Evolutionary conservation across 1,140 invertebrate genomes (phyloP).

Genomic region (Habropoda laboriosa): DNA sequence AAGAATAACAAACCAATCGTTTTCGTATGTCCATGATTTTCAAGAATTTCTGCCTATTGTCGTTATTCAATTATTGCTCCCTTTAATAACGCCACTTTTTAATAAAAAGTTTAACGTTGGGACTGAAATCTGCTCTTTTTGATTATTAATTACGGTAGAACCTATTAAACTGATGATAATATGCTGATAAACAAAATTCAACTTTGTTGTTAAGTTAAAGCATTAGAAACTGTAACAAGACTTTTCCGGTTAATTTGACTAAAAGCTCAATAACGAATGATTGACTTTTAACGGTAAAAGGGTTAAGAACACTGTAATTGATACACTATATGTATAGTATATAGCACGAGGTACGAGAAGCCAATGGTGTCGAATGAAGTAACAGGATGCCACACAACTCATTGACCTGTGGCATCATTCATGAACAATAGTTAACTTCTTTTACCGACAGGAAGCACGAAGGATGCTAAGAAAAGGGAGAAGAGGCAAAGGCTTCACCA

Average conservation of each 20-base stretch:
- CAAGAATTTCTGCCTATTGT: no score
- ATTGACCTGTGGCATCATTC: constrained; percentile 19
- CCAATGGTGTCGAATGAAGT: constrained; percentile 21
- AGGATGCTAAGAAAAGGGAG: constrained; percentile 43
- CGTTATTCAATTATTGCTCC: no score
- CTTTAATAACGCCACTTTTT: no score
- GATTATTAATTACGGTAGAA: no score
- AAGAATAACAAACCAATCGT: background rate
- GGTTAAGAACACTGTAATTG: background rate
- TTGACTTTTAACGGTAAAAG: background rate
- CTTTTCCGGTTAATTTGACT: background rate
- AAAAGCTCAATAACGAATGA: background rate
- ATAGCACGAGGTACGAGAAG: constrained; percentile 17
- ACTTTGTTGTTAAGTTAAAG: no score
- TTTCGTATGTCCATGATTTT: background rate
- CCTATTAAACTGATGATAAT: no score
- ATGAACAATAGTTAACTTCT: constrained; percentile 9
- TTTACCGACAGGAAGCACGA: constrained; percentile 40
- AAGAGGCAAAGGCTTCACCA: constrained; percentile 63
- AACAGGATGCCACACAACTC: constrained; percentile 23
- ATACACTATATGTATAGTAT: background rate
- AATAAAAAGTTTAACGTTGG: no score
- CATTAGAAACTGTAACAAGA: no score
- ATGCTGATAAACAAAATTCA: no score
- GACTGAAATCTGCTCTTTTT: no score